phyloP scores from a whole-genome alignment of 2,888 invertebrate species.

The Cephus spinipes region DNA sequence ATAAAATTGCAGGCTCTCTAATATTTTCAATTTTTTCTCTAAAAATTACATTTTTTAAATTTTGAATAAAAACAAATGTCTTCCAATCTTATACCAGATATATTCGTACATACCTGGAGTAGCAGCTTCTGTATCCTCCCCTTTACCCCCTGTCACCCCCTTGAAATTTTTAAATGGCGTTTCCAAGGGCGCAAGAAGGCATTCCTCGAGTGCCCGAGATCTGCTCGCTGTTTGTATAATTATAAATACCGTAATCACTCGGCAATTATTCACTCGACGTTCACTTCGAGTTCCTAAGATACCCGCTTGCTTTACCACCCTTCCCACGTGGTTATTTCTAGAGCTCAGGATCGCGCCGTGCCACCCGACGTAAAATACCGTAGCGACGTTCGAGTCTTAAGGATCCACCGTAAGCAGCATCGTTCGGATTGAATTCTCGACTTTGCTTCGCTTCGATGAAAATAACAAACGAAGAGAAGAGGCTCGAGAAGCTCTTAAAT shows the following conservation, averaged over 20 bases:
- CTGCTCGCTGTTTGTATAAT: slow-evolving; percentile 18
- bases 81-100: neutral
- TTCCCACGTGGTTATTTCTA: neutral
- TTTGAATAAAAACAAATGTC: neutral
- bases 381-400: neutral
- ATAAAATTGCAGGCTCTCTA: too few relatives aligned
- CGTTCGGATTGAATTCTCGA: neutral
- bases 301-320: neutral
- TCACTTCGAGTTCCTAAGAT: neutral
- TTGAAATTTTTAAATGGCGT: neutral
- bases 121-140: too few relatives aligned
- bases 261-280: slow-evolving; percentile 7
- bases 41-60: neutral
- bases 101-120: neutral
- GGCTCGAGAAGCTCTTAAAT: too few relatives aligned
- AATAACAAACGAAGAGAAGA: neutral
- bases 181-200: neutral
- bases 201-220: neutral
- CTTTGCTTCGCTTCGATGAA: neutral
- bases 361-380: neutral
- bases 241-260: slow-evolving; percentile 14
- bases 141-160: too few relatives aligned
- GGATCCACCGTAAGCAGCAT: neutral
- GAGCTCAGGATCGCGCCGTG: neutral
- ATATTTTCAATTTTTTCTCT: too few relatives aligned